Evolutionary conservation across 2,797 vertebrate genomes (phyloP).

Genomic region (Anguilla obscura): DNA sequence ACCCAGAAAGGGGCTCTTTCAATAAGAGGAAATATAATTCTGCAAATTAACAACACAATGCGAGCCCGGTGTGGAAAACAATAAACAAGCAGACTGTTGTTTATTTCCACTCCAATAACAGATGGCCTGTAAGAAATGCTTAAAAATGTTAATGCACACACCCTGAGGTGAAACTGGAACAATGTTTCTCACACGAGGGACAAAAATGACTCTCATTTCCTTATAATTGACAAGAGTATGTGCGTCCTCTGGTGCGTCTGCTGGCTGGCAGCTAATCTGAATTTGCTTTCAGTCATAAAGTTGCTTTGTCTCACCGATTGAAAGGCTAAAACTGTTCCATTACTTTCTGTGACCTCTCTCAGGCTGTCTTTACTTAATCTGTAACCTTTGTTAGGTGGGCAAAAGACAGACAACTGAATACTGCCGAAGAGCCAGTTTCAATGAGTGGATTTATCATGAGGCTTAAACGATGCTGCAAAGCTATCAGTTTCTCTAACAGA

Average conservation of each 20-base stretch:
- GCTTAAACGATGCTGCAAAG: neutral
- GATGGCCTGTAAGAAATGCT: conserved; percentile 22
- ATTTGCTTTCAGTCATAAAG: neutral
- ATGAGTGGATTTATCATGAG: neutral
- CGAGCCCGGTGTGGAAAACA: neutral
- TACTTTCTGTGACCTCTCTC: neutral
- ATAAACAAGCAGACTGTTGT: conserved; percentile 27
- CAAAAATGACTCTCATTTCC: neutral
- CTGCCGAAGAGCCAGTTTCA: neutral
- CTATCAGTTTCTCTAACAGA: neutral
- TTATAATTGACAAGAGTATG: neutral
- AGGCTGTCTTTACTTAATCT: neutral
- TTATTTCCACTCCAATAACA: conserved; percentile 16
- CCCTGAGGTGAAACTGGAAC: conserved; percentile 3
- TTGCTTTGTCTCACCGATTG: conserved; percentile 6
- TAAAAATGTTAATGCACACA: conserved; percentile 24
- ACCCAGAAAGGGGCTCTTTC: neutral
- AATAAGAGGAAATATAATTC: neutral
- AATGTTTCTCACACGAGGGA: neutral
- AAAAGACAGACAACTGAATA: neutral
- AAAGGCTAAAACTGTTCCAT: conserved; percentile 1
- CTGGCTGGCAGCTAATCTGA: neutral
- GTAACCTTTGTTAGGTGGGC: neutral
- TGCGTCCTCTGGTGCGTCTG: neutral
- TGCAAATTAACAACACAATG: too few species aligned